phyloP scores from a whole-genome alignment of 2,113 vertebrate genomes.

The Prolemur simus region DNA sequence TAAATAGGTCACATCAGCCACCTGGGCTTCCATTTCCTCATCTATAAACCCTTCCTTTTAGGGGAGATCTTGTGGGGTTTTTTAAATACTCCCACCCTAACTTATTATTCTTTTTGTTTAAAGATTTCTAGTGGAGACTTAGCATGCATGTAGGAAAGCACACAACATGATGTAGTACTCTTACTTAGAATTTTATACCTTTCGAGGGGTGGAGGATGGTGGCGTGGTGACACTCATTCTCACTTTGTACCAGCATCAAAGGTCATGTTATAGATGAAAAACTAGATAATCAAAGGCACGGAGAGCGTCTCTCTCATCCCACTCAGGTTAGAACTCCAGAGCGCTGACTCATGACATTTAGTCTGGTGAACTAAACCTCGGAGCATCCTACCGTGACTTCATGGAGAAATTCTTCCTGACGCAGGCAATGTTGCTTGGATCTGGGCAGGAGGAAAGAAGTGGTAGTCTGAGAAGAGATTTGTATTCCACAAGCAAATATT shows the following conservation, averaged over 20 bases:
- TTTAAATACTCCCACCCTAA: neutral
- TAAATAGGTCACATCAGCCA: neutral
- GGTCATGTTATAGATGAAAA: neutral
- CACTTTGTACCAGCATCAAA: neutral
- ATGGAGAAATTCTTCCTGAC: neutral
- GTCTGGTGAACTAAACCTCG: neutral
- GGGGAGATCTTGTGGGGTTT: neutral
- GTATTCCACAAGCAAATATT: neutral
- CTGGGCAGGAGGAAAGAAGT: neutral
- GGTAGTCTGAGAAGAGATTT: neutral
- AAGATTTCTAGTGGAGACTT: neutral
- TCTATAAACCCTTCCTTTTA: neutral
- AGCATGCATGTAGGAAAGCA: neutral
- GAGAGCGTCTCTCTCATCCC: neutral
- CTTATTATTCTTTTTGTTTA: neutral
- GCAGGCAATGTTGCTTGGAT: neutral
- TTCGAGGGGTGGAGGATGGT: neutral
- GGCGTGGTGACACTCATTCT: neutral
- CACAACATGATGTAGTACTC: neutral
- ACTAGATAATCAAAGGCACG: neutral
- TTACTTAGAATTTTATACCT: neutral
- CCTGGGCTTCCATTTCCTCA: neutral
- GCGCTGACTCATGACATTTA: neutral
- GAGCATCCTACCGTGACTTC: fast-evolving
- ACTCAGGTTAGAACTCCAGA: neutral